Percentiles rank a stretch among this genome's conserved stretches.
These are phyloP conservation scores for Luscinia luscinia DNA, from an alignment of 2,797 vertebrate species.

Conservation along the genomic window DNA sequence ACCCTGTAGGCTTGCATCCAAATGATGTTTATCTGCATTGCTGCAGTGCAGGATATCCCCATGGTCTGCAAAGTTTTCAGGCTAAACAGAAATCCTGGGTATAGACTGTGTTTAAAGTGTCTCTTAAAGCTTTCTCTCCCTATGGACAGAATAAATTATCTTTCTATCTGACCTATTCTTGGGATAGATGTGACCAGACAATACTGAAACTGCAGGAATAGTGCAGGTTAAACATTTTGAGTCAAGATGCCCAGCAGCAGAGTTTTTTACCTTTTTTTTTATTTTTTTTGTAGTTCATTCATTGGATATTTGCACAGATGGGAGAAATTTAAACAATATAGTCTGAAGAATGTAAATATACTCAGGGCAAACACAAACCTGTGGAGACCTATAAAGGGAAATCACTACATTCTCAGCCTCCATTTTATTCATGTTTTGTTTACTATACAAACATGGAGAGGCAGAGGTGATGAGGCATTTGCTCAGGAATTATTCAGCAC, in stretches of 20 bases:
- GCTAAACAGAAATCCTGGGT: not conserved
- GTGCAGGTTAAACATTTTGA: not conserved
- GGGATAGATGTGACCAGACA: rapidly evolving
- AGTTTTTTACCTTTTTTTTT: not conserved
- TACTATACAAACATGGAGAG: conserved; percentile 55
- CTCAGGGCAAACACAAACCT: not conserved
- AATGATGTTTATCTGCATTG: not conserved
- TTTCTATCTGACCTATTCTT: not conserved
- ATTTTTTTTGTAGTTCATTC: conserved; percentile 5
- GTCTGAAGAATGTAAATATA: conserved; percentile 34
- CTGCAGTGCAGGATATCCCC: not conserved
- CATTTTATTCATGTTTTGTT: conserved; percentile 65
- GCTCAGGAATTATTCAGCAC: conserved; percentile 54
- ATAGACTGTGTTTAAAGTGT: not conserved
- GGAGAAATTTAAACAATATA: not conserved
- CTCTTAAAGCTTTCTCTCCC: not conserved
- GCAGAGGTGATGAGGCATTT: conserved; percentile 56
- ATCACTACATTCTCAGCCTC: conserved; percentile 52
- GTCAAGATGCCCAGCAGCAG: not conserved
- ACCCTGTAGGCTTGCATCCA: not conserved
- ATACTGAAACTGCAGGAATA: not conserved
- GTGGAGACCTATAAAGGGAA: conserved; percentile 41
- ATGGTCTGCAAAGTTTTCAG: not conserved
- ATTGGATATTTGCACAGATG: conserved; percentile 12
- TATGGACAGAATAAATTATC: not conserved